Evolutionary conservation across 2,797 vertebrate species (phyloP).

Genomic region (Cossypha polioptera): DNA sequence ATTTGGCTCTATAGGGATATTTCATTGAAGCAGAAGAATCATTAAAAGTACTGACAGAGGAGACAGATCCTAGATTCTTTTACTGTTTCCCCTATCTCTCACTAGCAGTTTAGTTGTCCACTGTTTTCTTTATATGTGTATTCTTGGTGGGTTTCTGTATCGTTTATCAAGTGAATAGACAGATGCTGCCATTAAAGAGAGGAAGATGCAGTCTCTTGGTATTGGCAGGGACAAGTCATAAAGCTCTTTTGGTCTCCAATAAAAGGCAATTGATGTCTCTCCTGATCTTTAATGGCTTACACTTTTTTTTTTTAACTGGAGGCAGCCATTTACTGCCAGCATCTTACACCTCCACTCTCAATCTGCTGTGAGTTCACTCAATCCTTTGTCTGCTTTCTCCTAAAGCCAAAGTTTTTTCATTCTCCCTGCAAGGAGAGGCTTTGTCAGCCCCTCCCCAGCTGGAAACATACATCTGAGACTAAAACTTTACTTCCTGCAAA

Average conservation of each 20-base stretch:
- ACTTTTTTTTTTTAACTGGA: neutral
- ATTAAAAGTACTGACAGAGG: neutral
- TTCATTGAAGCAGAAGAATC: neutral
- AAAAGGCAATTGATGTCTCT: neutral
- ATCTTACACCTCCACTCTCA: neutral
- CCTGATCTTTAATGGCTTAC: neutral
- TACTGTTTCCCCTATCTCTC: conserved; percentile 19
- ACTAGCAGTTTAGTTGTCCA: neutral
- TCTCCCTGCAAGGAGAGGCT: neutral
- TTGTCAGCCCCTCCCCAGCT: neutral
- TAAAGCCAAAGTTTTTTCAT: neutral
- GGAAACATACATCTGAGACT: neutral
- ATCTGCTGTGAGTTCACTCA: neutral
- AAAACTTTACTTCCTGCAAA: neutral
- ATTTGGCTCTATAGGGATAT: neutral
- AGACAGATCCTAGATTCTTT: neutral
- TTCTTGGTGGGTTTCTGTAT: neutral
- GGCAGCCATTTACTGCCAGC: neutral
- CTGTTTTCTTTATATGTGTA: neutral
- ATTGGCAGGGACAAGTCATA: neutral
- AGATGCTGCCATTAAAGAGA: neutral
- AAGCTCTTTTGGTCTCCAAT: neutral
- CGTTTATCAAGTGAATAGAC: neutral
- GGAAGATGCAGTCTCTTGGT: neutral
- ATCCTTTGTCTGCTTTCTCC: neutral